These are phyloP conservation scores for Drosophila quadrilineata DNA, from an alignment of 1,140 invertebrate genomes.

Conservation along the genomic window DNA sequence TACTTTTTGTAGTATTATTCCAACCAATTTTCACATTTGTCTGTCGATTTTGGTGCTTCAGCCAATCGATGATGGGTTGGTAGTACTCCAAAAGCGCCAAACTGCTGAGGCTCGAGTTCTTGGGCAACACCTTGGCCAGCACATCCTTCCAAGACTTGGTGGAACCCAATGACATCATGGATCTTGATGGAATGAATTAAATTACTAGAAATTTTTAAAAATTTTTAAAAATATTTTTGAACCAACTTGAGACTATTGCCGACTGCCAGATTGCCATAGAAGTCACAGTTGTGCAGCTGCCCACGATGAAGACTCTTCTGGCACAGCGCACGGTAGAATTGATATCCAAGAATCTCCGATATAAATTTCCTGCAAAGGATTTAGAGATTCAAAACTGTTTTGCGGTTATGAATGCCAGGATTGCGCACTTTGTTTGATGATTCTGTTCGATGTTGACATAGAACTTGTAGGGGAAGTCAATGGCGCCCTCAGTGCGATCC, in stretches of 20 bases:
- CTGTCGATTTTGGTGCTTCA: conserved; percentile 68
- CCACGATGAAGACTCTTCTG: conserved; percentile 82
- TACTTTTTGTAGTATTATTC: conserved; percentile 62
- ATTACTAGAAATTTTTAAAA: background rate
- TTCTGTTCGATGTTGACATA: conserved; percentile 74
- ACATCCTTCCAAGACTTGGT: conserved; percentile 84
- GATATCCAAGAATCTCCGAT: conserved; percentile 74
- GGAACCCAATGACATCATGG: conserved; percentile 83
- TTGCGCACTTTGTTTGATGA: conserved; percentile 63
- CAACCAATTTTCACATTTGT: conserved; percentile 64
- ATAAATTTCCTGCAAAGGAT: conserved; percentile 61
- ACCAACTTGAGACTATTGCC: conserved; percentile 79
- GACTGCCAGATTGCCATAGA: conserved; percentile 82
- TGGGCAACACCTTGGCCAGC: conserved; percentile 82
- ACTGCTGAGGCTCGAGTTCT: conserved; percentile 81
- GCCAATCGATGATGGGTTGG: conserved; percentile 74
- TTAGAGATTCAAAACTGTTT: background rate
- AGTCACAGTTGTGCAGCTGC: conserved; percentile 84
- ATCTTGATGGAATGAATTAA: conserved; percentile 57
- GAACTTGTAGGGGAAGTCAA: conserved; percentile 83
- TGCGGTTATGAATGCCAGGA: too few relatives aligned
- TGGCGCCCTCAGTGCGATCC: conserved; percentile 83
- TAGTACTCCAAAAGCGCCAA: conserved; percentile 79
- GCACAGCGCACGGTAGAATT: conserved; percentile 85
- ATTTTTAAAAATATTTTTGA: background rate